Percentiles rank a stretch among this genome's conserved stretches.
Evolutionary conservation across 2,888 invertebrate species (phyloP).

Genomic region (Myopa tessellatipennis): DNA sequence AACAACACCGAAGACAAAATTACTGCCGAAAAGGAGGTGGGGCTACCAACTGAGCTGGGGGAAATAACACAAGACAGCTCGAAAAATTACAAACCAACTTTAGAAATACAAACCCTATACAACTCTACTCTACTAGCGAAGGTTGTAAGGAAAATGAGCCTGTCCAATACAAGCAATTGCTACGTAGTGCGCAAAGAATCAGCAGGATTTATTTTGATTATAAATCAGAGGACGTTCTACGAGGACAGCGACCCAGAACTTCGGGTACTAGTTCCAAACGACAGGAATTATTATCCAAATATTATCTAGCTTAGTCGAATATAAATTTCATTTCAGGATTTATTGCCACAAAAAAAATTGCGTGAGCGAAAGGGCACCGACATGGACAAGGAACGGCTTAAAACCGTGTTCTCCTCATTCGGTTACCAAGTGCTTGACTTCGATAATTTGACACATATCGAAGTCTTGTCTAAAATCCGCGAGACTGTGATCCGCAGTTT

Average conservation of each 20-base stretch:
- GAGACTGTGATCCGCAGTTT: constrained; percentile 55
- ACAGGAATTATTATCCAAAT: not conserved
- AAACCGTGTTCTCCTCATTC: constrained; percentile 55
- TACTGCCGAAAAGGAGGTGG: not conserved
- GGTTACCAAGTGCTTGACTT: constrained; percentile 57
- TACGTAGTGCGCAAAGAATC: constrained; percentile 52
- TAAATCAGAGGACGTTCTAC: constrained; percentile 62
- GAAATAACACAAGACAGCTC: not conserved
- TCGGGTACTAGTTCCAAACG: constrained; percentile 48
- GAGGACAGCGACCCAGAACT: constrained; percentile 52
- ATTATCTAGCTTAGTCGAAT: not conserved
- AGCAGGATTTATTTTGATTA: constrained; percentile 63
- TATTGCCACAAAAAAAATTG: constrained; percentile 52
- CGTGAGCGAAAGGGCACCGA: constrained; percentile 60
- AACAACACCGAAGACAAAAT: constrained; percentile 41
- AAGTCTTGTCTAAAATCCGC: constrained; percentile 55
- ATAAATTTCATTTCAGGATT: constrained; percentile 47
- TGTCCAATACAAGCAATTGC: constrained; percentile 42
- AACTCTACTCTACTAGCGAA: not conserved
- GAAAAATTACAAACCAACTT: not conserved
- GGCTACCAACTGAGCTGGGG: not conserved
- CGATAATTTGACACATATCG: constrained; percentile 57
- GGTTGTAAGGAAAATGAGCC: constrained; percentile 3
- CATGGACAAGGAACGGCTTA: constrained; percentile 55
- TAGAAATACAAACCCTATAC: not conserved